Percentiles rank a stretch among this genome's conserved stretches.
phyloP scores from a whole-genome alignment of 2,888 invertebrate species.

The Gerris lacustris region DNA sequence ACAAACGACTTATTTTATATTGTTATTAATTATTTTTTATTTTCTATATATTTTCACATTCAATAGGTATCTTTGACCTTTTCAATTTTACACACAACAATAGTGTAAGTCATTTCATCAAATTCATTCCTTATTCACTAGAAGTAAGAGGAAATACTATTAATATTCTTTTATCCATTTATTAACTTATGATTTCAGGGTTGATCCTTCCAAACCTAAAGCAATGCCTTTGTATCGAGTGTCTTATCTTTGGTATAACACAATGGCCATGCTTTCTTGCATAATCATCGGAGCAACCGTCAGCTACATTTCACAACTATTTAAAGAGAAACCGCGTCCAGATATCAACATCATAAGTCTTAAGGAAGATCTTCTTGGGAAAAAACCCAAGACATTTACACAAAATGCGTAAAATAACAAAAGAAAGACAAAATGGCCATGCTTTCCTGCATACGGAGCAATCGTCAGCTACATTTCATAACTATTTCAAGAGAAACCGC shows the following conservation, averaged over 20 bases:
- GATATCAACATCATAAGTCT: not conserved
- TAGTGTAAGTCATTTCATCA: too few relatives aligned
- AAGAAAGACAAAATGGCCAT: not conserved
- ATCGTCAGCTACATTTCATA: not conserved
- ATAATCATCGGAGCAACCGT: not conserved
- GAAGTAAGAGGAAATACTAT: too few relatives aligned
- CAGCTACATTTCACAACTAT: not conserved
- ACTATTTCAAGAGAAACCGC: not conserved
- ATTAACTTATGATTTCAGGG: not conserved
- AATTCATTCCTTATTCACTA: too few relatives aligned
- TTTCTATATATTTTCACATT: too few relatives aligned
- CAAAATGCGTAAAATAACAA: too few relatives aligned
- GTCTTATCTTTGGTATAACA: conserved; percentile 5
- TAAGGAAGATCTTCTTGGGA: not conserved
- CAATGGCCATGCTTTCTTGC: not conserved
- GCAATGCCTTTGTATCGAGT: not conserved
- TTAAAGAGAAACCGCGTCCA: not conserved
- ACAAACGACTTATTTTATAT: too few relatives aligned
- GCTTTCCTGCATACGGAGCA: not conserved
- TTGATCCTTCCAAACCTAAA: not conserved
- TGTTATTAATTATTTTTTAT: too few relatives aligned
- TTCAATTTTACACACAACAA: too few relatives aligned
- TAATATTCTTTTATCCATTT: too few relatives aligned
- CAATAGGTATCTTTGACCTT: too few relatives aligned
- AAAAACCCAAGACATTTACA: too few relatives aligned